phyloP scores from a whole-genome alignment of 1,140 invertebrate species.

The Trichonephila clavipes region DNA sequence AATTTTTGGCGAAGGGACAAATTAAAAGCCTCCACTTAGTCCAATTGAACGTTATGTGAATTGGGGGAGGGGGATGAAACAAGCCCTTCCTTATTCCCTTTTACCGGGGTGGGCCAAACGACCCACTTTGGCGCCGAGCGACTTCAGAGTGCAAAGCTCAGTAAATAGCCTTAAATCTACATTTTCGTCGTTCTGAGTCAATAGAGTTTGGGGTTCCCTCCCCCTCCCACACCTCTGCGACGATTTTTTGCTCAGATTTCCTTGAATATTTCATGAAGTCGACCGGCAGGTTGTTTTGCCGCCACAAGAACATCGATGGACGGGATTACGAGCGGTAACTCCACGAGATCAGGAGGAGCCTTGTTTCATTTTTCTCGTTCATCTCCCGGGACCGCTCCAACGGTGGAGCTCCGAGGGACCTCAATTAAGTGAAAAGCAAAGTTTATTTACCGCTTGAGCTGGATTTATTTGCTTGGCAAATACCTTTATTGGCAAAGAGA shows the following conservation, averaged over 20 bases:
- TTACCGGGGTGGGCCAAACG: background rate
- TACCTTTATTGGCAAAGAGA: too few species aligned
- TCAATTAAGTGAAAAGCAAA: background rate
- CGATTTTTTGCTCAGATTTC: background rate
- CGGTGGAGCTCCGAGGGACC: background rate
- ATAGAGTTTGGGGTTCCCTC: background rate
- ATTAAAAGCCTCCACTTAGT: background rate
- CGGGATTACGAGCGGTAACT: background rate
- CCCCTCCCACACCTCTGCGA: background rate
- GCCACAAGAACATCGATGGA: background rate
- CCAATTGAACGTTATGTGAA: background rate
- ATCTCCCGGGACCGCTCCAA: too few species aligned
- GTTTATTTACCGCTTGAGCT: background rate
- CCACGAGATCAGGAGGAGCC: background rate
- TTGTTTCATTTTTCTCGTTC: too few species aligned
- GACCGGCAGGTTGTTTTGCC: background rate
- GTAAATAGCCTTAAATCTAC: background rate
- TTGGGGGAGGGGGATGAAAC: too few species aligned
- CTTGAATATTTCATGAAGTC: conserved; percentile 22
- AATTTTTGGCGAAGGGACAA: background rate
- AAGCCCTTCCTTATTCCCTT: background rate
- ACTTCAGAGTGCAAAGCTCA: background rate
- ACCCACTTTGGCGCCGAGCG: background rate
- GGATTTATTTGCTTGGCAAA: too few species aligned
- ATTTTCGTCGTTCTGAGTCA: background rate